These are phyloP conservation scores for Ophioninae sp. DNA, from an alignment of 2,888 invertebrate species.

Conservation along the genomic window DNA sequence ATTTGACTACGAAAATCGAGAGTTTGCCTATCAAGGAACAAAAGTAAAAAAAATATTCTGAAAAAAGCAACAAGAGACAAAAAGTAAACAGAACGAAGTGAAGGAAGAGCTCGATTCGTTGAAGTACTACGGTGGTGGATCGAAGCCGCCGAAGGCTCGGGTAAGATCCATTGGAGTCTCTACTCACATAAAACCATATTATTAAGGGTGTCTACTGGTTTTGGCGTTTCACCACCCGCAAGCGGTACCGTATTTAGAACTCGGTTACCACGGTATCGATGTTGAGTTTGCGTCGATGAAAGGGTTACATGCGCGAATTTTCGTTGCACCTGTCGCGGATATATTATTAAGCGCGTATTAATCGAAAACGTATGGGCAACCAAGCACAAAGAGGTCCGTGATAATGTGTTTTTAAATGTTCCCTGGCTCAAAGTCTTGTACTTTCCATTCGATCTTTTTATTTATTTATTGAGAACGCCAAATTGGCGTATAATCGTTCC, in stretches of 20 bases:
- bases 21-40: neutral
- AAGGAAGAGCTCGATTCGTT: neutral
- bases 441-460: slow-evolving; percentile 53
- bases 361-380: slow-evolving; percentile 70
- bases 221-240: slow-evolving; percentile 69
- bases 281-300: neutral
- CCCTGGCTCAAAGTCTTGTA: slow-evolving; percentile 39
- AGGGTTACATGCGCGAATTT: slow-evolving; percentile 55
- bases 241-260: slow-evolving; percentile 57
- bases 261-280: slow-evolving; percentile 16
- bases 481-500: slow-evolving; percentile 38
- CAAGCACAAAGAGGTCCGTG: slow-evolving; percentile 34
- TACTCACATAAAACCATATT: slow-evolving; percentile 72
- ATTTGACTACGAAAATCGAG: neutral
- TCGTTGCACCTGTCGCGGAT: slow-evolving; percentile 57
- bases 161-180: neutral
- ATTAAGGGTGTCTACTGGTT: slow-evolving; percentile 72
- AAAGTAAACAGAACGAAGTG: neutral
- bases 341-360: slow-evolving; percentile 80
- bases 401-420: slow-evolving; percentile 78
- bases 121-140: neutral
- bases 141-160: neutral
- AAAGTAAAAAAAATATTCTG: neutral
- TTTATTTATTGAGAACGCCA: slow-evolving; percentile 75
- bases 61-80: neutral